Evolutionary conservation across 2,113 vertebrate species (phyloP).

Genomic region (Myotis davidii): DNA sequence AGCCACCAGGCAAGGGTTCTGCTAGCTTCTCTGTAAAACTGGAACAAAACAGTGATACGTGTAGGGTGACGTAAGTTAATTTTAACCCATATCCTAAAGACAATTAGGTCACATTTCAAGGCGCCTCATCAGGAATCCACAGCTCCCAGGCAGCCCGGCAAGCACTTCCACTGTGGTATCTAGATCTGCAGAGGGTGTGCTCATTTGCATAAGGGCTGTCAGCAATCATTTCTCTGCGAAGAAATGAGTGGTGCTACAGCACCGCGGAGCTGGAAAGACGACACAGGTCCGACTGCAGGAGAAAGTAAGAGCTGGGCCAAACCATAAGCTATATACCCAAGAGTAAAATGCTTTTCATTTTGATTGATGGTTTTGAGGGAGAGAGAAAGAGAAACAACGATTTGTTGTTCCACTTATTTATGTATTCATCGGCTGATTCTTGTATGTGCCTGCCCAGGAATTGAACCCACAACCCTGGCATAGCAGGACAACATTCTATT

Average conservation of each 20-base stretch:
- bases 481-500: neutral
- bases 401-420: neutral
- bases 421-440: neutral
- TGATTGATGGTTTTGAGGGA: neutral
- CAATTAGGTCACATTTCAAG: neutral
- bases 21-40: neutral
- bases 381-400: neutral
- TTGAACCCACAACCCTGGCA: neutral
- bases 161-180: slow-evolving; percentile 35
- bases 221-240: neutral
- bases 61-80: neutral
- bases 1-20: neutral
- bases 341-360: neutral
- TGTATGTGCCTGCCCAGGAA: neutral
- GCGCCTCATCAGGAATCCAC: neutral
- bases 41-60: neutral
- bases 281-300: neutral
- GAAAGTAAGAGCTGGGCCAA: neutral
- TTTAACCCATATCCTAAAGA: neutral
- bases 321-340: neutral
- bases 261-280: neutral
- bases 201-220: neutral
- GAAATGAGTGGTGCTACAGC: neutral
- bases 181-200: neutral
- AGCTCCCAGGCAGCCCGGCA: neutral